Evolutionary conservation across 37 sponge, comb jelly and placozoan species (phyloP).

Genomic region (Beroe ovata): DNA sequence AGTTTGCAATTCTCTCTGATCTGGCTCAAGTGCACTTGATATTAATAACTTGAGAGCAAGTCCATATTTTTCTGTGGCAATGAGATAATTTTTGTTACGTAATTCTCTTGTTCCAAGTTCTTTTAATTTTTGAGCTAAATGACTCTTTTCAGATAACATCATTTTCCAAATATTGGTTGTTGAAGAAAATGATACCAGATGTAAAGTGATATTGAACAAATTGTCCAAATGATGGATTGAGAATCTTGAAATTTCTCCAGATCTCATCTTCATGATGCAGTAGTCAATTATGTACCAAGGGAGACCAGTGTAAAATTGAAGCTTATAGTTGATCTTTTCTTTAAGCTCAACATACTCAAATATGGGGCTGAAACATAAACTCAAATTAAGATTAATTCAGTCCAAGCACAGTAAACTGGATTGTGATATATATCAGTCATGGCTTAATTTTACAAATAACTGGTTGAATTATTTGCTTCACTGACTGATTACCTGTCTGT

Average conservation of each 20-base stretch:
- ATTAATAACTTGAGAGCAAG: constrained; percentile 35
- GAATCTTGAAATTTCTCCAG: not conserved
- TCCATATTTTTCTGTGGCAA: constrained; percentile 60
- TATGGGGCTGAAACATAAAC: not conserved
- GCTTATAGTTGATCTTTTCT: not conserved
- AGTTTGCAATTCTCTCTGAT: not conserved
- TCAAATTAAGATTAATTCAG: not conserved
- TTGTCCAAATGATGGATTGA: not conserved
- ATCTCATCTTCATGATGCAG: constrained; percentile 4
- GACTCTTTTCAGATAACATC: not conserved
- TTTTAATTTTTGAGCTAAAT: not conserved
- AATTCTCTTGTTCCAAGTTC: constrained; percentile 10
- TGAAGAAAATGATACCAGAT: not conserved
- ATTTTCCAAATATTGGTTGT: constrained; percentile 11
- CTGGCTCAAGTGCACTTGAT: constrained; percentile 1
- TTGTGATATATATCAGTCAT: too few species aligned
- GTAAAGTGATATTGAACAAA: not conserved
- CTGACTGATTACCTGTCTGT: not conserved
- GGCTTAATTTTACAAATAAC: too few species aligned
- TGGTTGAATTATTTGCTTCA: too few species aligned
- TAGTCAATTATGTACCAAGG: constrained; percentile 25
- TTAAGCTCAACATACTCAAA: not conserved
- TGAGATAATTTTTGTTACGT: not conserved
- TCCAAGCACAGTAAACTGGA: too few species aligned
- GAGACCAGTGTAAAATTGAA: not conserved